These are phyloP conservation scores for Tachycineta bicolor DNA, from an alignment of 2,113 vertebrate species.

Conservation along the genomic window DNA sequence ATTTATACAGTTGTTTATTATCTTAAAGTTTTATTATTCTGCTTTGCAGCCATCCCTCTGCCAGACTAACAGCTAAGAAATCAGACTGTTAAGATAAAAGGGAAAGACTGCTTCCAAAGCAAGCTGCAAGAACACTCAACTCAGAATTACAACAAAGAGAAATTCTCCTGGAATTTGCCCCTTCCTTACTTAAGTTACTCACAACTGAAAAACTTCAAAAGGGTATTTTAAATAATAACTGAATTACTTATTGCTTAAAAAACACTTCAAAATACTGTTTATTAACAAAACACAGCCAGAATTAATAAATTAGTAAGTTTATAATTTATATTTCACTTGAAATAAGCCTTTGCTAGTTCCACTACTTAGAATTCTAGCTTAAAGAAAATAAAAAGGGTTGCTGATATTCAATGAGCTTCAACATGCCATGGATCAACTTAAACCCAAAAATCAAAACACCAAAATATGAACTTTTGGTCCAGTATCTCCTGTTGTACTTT, in stretches of 20 bases:
- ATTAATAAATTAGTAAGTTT: background rate
- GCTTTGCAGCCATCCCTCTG: background rate
- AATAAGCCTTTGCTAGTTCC: background rate
- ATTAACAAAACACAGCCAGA: background rate
- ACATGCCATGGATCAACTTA: background rate
- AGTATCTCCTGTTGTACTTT: background rate
- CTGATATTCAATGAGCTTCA: background rate
- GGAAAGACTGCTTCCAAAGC: background rate
- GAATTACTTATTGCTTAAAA: background rate
- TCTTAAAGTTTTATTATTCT: background rate
- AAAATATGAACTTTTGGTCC: background rate
- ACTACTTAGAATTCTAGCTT: background rate
- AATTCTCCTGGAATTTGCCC: background rate
- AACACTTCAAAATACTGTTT: background rate
- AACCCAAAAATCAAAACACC: background rate
- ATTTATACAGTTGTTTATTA: conserved; percentile 4
- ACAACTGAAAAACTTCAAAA: background rate
- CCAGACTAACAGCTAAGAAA: background rate
- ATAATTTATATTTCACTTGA: background rate
- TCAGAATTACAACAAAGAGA: background rate
- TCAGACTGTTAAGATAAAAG: background rate
- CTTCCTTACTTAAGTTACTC: background rate
- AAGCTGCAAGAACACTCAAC: background rate
- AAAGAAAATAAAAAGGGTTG: background rate
- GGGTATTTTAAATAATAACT: background rate